These are phyloP conservation scores for Microctenopoma lineatum DNA, from an alignment of 2,797 vertebrate species.

Conservation along the genomic window DNA sequence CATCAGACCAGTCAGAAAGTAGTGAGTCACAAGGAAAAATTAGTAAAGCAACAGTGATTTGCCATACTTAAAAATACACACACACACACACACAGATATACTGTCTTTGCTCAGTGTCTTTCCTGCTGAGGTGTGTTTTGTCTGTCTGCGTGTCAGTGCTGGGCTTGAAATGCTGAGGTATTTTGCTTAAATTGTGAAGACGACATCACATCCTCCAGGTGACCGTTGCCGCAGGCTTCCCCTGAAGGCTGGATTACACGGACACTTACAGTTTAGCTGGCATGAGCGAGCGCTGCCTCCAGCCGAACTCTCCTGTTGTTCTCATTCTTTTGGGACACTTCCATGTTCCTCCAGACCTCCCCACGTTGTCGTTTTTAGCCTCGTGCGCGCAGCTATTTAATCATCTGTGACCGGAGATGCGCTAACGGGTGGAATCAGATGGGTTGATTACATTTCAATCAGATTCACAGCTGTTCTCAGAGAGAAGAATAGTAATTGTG, in stretches of 20 bases:
- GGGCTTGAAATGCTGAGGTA: constrained; percentile 28
- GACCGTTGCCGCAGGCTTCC: constrained; percentile 61
- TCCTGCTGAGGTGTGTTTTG: constrained; percentile 22
- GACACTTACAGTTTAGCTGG: constrained; percentile 48
- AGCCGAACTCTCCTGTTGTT: constrained; percentile 45
- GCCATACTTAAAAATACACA: constrained; percentile 61
- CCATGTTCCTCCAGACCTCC: constrained; percentile 11
- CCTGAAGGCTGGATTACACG: constrained; percentile 54
- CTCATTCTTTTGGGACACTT: constrained; percentile 37
- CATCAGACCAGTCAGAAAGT: constrained; percentile 52
- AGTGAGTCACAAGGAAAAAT: constrained; percentile 64
- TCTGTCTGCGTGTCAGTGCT: constrained; percentile 21
- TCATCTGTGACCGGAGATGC: constrained; percentile 24
- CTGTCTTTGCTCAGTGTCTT: constrained; percentile 35
- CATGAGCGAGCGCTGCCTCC: constrained; percentile 41
- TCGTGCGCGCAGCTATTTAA: constrained; percentile 22
- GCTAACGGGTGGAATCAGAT: constrained; percentile 6
- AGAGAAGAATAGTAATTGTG: not conserved
- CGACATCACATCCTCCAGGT: constrained; percentile 46
- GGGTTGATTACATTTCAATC: constrained; percentile 8
- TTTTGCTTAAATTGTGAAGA: constrained; percentile 45
- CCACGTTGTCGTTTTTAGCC: constrained; percentile 26
- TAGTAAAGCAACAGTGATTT: constrained; percentile 53
- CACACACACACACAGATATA: constrained; percentile 42
- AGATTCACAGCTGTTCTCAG: constrained; percentile 4